Evolutionary conservation across 2,113 vertebrate species (phyloP).

Genomic region (Onychostruthus taczanowskii): DNA sequence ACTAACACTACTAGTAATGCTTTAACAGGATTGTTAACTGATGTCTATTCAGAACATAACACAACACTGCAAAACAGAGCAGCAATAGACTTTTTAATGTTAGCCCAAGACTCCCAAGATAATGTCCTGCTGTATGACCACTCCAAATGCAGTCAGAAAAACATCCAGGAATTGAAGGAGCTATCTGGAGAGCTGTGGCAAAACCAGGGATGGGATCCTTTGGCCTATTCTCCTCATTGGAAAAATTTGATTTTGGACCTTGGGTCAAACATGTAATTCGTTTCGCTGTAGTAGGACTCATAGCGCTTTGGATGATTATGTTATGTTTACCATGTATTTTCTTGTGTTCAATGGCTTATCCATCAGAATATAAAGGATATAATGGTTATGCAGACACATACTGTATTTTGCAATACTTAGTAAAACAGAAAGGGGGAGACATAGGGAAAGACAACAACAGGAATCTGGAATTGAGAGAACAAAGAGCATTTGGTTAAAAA

Average conservation of each 20-base stretch:
- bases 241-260: background rate
- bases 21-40: background rate
- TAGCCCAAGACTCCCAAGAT: background rate
- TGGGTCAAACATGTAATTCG: background rate
- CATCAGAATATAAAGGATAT: background rate
- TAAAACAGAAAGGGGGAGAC: background rate
- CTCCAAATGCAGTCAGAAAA: background rate
- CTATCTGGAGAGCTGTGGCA: background rate
- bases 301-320: background rate
- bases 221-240: background rate
- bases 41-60: accelerated
- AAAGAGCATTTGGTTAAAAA: background rate
- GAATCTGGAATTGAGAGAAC: background rate
- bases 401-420: background rate
- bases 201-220: background rate
- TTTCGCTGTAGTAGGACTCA: background rate
- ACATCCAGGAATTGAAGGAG: background rate
- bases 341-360: background rate
- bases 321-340: background rate
- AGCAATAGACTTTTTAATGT: background rate
- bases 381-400: background rate
- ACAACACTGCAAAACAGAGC: background rate
- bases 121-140: background rate
- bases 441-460: background rate
- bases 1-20: background rate